Evolutionary conservation across 2,888 invertebrate genomes (phyloP).

Genomic region (Hermodice carunculata): DNA sequence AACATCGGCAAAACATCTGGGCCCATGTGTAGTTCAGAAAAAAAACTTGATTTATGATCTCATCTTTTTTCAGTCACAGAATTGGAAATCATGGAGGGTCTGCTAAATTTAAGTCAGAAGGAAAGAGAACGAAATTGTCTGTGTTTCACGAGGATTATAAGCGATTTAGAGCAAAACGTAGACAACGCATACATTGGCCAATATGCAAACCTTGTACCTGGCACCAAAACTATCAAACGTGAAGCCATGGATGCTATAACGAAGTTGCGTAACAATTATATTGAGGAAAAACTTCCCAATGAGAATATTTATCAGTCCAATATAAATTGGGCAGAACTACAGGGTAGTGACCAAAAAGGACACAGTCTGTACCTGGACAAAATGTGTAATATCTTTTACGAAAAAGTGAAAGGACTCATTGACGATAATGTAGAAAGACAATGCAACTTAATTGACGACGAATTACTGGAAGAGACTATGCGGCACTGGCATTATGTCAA

Average conservation of each 20-base stretch:
- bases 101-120: no score
- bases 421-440: conserved; percentile 42
- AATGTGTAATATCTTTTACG: conserved; percentile 47
- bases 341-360: conserved; percentile 46
- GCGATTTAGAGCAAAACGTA: conserved; percentile 14
- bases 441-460: conserved; percentile 40
- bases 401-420: conserved; percentile 43
- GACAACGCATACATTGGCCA: conserved; percentile 32
- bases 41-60: no score
- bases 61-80: no score
- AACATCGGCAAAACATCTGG: no score
- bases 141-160: conserved; percentile 19
- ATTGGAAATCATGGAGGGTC: no score
- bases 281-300: conserved; percentile 26
- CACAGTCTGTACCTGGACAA: conserved; percentile 49
- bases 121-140: conserved; percentile 20
- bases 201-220: conserved; percentile 45
- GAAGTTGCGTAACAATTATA: conserved; percentile 43
- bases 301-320: conserved; percentile 17
- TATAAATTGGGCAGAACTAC: conserved; percentile 47
- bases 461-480: conserved; percentile 48
- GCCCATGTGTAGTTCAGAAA: no score
- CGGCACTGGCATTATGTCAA: conserved; percentile 48
- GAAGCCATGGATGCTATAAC: conserved; percentile 46
- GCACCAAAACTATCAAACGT: conserved; percentile 31